A percentile compares a stretch with the other conserved stretches of the same genome.
These are phyloP conservation scores for Grus americana DNA, from an alignment of 2,113 vertebrate species.

Conservation along the genomic window DNA sequence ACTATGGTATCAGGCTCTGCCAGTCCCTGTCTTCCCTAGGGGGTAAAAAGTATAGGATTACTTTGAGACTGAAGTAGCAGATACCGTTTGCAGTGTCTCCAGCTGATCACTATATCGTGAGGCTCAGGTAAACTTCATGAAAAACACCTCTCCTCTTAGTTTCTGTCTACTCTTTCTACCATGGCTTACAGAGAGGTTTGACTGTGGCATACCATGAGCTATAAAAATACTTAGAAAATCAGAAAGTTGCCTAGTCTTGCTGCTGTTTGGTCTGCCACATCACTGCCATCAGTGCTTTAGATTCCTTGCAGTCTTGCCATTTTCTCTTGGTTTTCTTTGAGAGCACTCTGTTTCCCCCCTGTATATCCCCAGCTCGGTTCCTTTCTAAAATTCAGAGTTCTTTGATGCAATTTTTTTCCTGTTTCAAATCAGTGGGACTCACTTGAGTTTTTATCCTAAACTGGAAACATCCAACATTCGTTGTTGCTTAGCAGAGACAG, in stretches of 20 bases:
- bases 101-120: not conserved
- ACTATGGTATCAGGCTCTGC: not conserved
- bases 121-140: not conserved
- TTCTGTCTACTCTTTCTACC: not conserved
- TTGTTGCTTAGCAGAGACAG: not conserved
- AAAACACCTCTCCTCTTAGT: not conserved
- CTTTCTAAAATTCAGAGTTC: not conserved
- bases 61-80: not conserved
- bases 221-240: slow-evolving; percentile 2
- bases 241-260: not conserved
- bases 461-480: not conserved
- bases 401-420: not conserved
- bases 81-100: not conserved
- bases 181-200: not conserved
- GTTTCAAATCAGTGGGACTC: not conserved
- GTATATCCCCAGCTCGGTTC: not conserved
- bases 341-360: not conserved
- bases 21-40: not conserved
- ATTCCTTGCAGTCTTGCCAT: not conserved
- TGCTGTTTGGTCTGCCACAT: not conserved
- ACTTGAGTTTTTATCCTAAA: not conserved
- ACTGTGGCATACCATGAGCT: not conserved
- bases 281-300: not conserved
- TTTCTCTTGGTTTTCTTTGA: slow-evolving; percentile 1
- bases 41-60: not conserved